phyloP scores from a whole-genome alignment of 1,140 invertebrate species.

The Stenopsyche tienmushanensis region DNA sequence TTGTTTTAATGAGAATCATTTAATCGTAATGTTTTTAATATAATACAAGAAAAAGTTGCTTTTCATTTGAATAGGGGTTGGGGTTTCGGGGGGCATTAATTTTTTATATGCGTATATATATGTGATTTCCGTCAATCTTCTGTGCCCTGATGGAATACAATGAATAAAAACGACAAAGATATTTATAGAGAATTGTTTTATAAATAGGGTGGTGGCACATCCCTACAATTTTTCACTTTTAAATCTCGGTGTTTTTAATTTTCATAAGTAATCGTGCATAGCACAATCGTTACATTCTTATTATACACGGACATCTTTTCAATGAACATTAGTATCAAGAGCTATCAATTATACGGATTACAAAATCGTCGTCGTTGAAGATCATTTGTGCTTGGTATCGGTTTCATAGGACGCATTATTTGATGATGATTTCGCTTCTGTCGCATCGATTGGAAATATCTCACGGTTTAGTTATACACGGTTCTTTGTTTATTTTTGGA shows the following conservation, averaged over 20 bases:
- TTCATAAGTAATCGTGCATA: slow-evolving; percentile 32
- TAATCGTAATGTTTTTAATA: slow-evolving; percentile 40
- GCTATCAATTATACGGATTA: not conserved
- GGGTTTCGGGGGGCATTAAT: slow-evolving; percentile 11
- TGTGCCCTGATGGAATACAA: slow-evolving; percentile 3
- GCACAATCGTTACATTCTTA: slow-evolving; percentile 35
- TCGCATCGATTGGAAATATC: too few species aligned
- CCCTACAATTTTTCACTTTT: slow-evolving; percentile 23
- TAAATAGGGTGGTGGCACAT: slow-evolving; percentile 34
- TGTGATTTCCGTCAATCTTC: slow-evolving; percentile 1
- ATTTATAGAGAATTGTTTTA: not conserved
- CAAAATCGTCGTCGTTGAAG: slow-evolving; percentile 15
- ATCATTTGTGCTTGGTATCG: slow-evolving; percentile 20
- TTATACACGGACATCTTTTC: slow-evolving; percentile 24
- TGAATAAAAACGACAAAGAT: not conserved
- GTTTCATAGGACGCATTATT: slow-evolving; percentile 3
- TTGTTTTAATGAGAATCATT: slow-evolving; percentile 18
- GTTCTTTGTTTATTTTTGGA: too few species aligned
- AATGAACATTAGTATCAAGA: not conserved
- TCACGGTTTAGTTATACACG: too few species aligned
- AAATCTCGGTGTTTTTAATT: slow-evolving; percentile 34
- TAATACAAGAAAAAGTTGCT: slow-evolving; percentile 40
- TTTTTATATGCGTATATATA: slow-evolving; percentile 1
- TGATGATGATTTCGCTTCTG: slow-evolving; percentile 8
- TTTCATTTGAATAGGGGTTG: slow-evolving; percentile 13